Evolutionary conservation across 2,797 vertebrate genomes (phyloP), one percentile per base, ranked within the genome.

Genomic region (Cichlasoma orientale): DNA sequence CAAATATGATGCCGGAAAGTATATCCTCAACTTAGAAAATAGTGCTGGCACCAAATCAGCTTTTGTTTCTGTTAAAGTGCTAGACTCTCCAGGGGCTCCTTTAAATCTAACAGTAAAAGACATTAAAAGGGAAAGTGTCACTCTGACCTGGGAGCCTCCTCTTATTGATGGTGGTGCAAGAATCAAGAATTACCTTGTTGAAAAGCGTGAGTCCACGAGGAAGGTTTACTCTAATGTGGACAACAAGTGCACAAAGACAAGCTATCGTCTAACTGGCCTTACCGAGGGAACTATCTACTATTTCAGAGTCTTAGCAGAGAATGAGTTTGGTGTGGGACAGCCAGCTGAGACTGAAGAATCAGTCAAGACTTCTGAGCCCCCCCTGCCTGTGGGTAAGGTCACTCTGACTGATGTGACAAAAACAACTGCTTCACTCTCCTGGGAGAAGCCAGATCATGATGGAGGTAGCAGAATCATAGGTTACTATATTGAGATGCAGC

Each of bases 361-460:
- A 11, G 92, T 98, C 70, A 99, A 97, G 94, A 96, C 97, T 73
- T 97, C 98, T 83, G 98, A 99, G 87, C 96, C 97, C 89, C 98
- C 98, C 90, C 94, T 99, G 33, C 79, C 98, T 86, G 97, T 98
- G 78, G 98, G 98, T 55, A 99, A 99, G 87, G 96, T 99, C 70
- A 97, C 94, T 12, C 96, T 99, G 79, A 98, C 96, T 5, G 98
- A 98, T 70, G 97, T 99, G 59, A 98, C 98, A 75, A 98, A 99
- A 90, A 97, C 95, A 85, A 96, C 95, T 69, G 97, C 95, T 19
- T 97, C 98, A 0, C 95, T 99, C 75, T 95, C 90, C 6, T 99
- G 98, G 98, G 98, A 99, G 90, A 99, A 99, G 90, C 98, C 98
- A 79, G 97, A 97, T 84, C 96, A 99, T 59, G 98, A 99, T 90